Evolutionary conservation across 2,888 invertebrate species (phyloP).

Genomic region (Drosophila sordidula): DNA sequence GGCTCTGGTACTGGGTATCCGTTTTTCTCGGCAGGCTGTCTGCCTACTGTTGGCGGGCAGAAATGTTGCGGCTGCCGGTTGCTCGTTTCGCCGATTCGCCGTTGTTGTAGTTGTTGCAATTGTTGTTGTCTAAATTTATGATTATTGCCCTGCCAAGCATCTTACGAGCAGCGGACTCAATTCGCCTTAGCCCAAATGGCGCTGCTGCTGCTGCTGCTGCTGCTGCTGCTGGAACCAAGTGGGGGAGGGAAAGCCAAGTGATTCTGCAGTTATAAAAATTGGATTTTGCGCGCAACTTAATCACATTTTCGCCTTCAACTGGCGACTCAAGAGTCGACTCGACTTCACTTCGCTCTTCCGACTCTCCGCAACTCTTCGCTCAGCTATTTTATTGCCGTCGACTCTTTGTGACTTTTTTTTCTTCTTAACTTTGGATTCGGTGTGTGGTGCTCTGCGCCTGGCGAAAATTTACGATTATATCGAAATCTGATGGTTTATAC

Average conservation of each 20-base stretch:
- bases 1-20: conserved; percentile 36
- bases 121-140: conserved; percentile 79
- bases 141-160: conserved; percentile 80
- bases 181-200: conserved; percentile 75
- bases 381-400: conserved; percentile 76
- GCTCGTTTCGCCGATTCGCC: conserved; percentile 22
- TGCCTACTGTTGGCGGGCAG: conserved; percentile 69
- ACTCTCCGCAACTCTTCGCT: conserved; percentile 38
- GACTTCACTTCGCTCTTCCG: conserved; percentile 44
- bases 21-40: conserved; percentile 56
- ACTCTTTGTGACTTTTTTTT: conserved; percentile 74
- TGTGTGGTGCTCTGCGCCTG: conserved; percentile 61
- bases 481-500: conserved; percentile 80
- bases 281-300: conserved; percentile 81
- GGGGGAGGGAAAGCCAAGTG: conserved; percentile 72
- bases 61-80: conserved; percentile 72
- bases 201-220: conserved; percentile 11
- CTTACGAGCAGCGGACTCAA: conserved; percentile 79
- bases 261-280: conserved; percentile 81
- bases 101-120: conserved; percentile 43
- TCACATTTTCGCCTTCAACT: conserved; percentile 80
- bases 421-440: conserved; percentile 43
- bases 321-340: conserved; percentile 61
- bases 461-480: conserved; percentile 81
- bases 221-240: conserved; percentile 38